Base-by-base conservation (phyloP, 1,140 invertebrate genomes). In the Drosophila yakuba region DNA sequence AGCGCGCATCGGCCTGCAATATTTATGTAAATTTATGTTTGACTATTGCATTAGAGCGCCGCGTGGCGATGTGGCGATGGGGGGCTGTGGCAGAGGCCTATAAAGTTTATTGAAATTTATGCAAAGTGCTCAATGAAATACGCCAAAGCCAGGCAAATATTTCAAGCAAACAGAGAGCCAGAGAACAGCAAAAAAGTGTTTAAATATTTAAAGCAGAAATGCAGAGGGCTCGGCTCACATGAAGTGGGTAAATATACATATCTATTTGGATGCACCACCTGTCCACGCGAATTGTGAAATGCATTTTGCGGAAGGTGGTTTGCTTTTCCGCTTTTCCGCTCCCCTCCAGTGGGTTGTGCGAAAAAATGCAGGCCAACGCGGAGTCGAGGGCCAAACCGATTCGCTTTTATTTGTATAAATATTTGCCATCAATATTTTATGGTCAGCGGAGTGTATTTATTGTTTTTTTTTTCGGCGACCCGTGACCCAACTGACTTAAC, bases 381-480 rank as follows among this genome's bases (percentile, higher is more conserved):
- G 32, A 58, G 35, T 55, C 25, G 57, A 54, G 50, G 61, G 56
- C 50, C 56, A 74, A 73, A 61, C 48, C 51, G 44, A 54, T 48
- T 74, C 58, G 69, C 51, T 55, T 74, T 74, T 74, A 61, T 75
- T 74, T 74, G 35, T 57, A 58, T 74, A 78, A 47, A 72, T 72
- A 60, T 67, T 66, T 75, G 74, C 58, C 59, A 80, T 85, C 83
- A 80, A 84, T 85, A 80, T 76, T 85, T 85, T 72, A 85, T 77
- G 67, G 55, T 57, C 66, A 68, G 45, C 35, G 23, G 38, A 52
- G 64, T 80, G 76, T 80, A 73, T 85, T 75, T 23, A 35, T 45
- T 45, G 8, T 32, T 32, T 5, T 36, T 10, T 12, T 11, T 36
- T 36, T n/a, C 51, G 25, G 32, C 58, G 12, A 28, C 39, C 50